These are phyloP conservation scores for Argynnis bischoffii DNA, from an alignment of 2,888 invertebrate species.

Conservation along the genomic window DNA sequence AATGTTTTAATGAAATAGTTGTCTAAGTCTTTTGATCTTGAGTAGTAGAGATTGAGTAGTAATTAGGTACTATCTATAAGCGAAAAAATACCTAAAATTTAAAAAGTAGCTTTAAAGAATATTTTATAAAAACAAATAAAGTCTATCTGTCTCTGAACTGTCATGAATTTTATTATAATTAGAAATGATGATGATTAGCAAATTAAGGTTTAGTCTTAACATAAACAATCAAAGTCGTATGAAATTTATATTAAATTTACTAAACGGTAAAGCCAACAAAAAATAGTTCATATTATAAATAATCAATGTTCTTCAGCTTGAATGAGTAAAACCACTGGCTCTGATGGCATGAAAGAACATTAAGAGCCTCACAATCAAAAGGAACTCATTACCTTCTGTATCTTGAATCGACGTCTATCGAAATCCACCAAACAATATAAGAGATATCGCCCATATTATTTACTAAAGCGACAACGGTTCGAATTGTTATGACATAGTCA, in stretches of 20 bases:
- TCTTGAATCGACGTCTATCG: constrained; percentile 66
- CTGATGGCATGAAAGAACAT: constrained; percentile 45
- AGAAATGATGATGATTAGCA: too few species aligned
- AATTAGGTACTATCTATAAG: too few species aligned
- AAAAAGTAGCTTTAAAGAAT: too few species aligned
- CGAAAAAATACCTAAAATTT: too few species aligned
- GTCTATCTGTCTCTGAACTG: too few species aligned
- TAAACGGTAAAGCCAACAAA: too few species aligned
- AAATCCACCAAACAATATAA: constrained; percentile 56
- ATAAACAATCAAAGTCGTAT: too few species aligned
- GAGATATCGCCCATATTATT: constrained; percentile 37
- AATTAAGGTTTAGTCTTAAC: too few species aligned
- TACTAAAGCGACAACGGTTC: constrained; percentile 12
- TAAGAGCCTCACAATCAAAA: constrained; percentile 55
- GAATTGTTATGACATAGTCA: background rate
- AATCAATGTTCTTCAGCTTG: constrained; percentile 22
- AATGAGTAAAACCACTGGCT: constrained; percentile 35
- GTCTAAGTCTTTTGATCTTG: background rate
- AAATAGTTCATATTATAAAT: background rate
- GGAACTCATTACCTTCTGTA: constrained; percentile 58
- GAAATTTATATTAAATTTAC: too few species aligned
- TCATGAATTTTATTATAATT: too few species aligned
- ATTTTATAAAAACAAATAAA: too few species aligned
- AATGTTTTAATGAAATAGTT: constrained; percentile 21
- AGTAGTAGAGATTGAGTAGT: too few species aligned